Evolutionary conservation across 2,888 invertebrate genomes (phyloP), one percentile per base, ranked within the genome.

Genomic region (Biston betularia): DNA sequence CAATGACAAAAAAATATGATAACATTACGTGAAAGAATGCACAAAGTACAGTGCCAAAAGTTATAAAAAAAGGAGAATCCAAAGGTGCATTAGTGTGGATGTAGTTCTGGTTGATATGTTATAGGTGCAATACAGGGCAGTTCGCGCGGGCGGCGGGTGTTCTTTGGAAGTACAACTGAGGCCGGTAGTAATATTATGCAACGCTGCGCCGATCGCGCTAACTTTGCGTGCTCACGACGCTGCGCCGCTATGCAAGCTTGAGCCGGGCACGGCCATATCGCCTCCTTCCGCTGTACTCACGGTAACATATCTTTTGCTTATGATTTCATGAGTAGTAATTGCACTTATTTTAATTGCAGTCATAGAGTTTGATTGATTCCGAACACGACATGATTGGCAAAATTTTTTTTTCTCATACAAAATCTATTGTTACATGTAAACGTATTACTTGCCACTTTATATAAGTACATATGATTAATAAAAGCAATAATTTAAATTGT

Each of bases 181-280:
- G 40, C 92, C 93, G 0, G 70, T 83, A 42, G 87, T 77, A 40
- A 65, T 93, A 65, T 72, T 93, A 38, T 90, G 88, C 64, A 93
- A 92, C 78, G 90, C 93, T 24, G 77, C 89, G 0, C 80, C 87
- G 0, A 63, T 88, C 0, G 56, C 85, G 8, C 72, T 92, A 2
- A 92, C 91, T 1, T 73, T 93, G 59, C 85, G 92, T 0, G 87
- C 89, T 4, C 82, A 87, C 73, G 90, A 93, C 75, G 90, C 89
- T 34, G 85, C 90, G 60, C 91, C 91, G 11, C 82, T 92, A 11
- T 92, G 92, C 80, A 84, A 80, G 63, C 75, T 92, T 0, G 88
- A 88, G 44, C 77, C 90, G 0, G 92, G 90, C 10, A 70, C 81
- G 0, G 89, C 83, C 1, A 79, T 90, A 35, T 80, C 89, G 0